Conservation (phyloP, 2,797 vertebrate species). For the Anguilla marmorata region DNA sequence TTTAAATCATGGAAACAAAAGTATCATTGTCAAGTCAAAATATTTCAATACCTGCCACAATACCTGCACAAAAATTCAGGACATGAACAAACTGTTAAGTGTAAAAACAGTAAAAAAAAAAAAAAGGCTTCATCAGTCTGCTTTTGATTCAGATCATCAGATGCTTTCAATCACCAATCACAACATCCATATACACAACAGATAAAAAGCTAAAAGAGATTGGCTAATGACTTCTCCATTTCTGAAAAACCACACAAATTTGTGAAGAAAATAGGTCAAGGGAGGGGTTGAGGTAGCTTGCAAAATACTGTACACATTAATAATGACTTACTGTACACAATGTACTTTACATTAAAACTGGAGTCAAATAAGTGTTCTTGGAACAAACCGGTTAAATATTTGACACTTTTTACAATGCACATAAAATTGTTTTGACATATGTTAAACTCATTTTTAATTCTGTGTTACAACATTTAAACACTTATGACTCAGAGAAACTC, state of each 20-base stretch:
- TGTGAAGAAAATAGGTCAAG: not conserved
- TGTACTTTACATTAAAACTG: not conserved
- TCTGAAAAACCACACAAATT: not conserved
- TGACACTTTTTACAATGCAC: not conserved
- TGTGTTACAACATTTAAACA: not conserved
- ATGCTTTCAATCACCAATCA: too few relatives aligned
- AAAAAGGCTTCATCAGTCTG: too few relatives aligned
- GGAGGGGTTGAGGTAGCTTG: not conserved
- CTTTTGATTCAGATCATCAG: too few relatives aligned
- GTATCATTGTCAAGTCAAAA: too few relatives aligned
- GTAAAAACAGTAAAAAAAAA: too few relatives aligned
- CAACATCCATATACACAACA: not conserved
- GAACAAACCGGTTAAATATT: too few relatives aligned
- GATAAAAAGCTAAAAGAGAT: not conserved
- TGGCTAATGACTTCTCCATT: not conserved
- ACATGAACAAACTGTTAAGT: too few relatives aligned
- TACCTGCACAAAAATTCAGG: too few relatives aligned
- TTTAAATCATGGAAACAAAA: too few relatives aligned
- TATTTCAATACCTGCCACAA: too few relatives aligned
- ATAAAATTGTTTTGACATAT: not conserved
- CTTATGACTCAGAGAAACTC: not conserved
- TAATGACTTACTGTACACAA: not conserved
- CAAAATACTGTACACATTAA: not conserved
- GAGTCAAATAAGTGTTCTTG: not conserved
- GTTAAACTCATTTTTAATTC: not conserved